Base-by-base conservation (phyloP, 2,113 vertebrate species). In the Crotophaga sulcirostris region DNA sequence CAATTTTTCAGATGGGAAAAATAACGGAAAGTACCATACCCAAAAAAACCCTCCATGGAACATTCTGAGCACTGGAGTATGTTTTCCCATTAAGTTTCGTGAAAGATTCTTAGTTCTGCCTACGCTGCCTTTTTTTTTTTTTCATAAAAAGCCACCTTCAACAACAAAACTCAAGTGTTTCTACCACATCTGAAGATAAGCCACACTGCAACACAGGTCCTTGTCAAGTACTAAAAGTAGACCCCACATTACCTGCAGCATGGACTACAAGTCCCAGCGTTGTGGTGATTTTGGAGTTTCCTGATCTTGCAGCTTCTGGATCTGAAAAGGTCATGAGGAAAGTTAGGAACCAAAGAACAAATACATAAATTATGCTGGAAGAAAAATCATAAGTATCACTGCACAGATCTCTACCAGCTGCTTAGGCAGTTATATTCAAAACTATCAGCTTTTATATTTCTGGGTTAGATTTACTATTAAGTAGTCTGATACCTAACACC, bases 231-330 rank as follows among this genome's bases (percentile, higher is more conserved):
- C 16, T 54, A 70, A 28, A 16, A 66, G 20, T 3, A 94, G n/a
- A 11, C 26, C 24, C 11, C 45, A 58, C 23, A 24, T 89, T 94
- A 99, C 99, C 99, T 98, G 99, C 99, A 95, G 99, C 99, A 59
- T 99, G 99, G 82, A 99, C 99, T 29, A 99, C 99, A 40, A 99
- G 98, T 23, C 99, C 99, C 90, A 99, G 96, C 0, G 99, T 99
- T 69, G 99, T 99, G 75, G 99, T 99, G 95, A 99, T 99, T 97
- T 99, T 99, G 31, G 99, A 99, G 93, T 98, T 99, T 93, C 97
- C 97, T 36, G 98, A 94, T 78, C 99, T 98, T 52, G 98, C 98
- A 44, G 98, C 97, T 97, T 99, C 99, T 94, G 99, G 98, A 98
- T 99, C 99, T 99, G 93, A 97, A 98, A 58, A 1, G 11, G 85